Evolutionary conservation across 2,797 vertebrate species (phyloP).

Genomic region (Artibeus lituratus): DNA sequence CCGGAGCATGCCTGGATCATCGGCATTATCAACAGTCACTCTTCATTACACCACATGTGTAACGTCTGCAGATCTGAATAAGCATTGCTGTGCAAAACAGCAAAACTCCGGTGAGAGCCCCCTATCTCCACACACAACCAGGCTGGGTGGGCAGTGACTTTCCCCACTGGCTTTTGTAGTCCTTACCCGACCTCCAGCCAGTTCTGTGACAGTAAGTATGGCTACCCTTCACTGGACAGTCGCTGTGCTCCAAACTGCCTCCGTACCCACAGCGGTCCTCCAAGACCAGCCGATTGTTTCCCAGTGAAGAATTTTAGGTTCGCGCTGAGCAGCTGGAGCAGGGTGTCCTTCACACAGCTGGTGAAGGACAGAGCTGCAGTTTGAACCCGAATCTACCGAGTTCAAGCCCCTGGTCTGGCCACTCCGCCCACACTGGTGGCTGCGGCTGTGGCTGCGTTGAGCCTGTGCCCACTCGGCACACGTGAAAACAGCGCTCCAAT

Average conservation of each 20-base stretch:
- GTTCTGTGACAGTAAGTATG: accelerated
- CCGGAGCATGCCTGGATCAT: not conserved
- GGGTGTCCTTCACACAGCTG: no score
- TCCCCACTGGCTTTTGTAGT: accelerated
- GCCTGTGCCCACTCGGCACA: not conserved
- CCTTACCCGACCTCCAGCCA: not conserved
- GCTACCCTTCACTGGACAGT: accelerated
- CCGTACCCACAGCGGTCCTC: accelerated
- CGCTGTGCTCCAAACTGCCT: accelerated
- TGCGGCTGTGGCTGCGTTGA: no score
- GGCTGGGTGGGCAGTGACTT: not conserved
- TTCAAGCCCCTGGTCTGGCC: not conserved
- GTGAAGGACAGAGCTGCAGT: not conserved
- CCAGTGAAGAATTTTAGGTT: not conserved
- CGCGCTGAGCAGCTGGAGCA: not conserved
- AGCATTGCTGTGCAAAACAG: not conserved
- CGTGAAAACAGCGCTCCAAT: not conserved
- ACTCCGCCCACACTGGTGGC: not conserved
- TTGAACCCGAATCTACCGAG: not conserved
- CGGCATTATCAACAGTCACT: accelerated
- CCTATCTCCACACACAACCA: not conserved
- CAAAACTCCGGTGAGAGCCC: not conserved
- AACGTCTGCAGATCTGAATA: not conserved
- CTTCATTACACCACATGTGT: accelerated
- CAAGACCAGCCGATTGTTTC: not conserved